Base-by-base conservation (phyloP, 2,797 vertebrate genomes). In the Sebastes nivosus region DNA sequence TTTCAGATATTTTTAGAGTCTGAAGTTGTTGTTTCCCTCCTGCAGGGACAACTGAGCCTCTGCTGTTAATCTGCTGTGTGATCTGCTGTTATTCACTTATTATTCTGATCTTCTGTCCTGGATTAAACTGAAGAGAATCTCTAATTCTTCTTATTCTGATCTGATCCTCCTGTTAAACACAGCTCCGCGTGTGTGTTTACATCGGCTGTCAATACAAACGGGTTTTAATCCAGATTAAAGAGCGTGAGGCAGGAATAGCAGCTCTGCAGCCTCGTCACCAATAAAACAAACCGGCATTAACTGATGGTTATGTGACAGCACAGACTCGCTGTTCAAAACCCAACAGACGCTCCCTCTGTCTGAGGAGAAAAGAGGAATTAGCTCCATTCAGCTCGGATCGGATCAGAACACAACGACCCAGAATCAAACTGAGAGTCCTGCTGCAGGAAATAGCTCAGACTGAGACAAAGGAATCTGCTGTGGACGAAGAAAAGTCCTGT, bases 221-320 rank as follows among this genome's bases (percentile, higher is more conserved):
- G 70, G 46, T 57, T 84, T 73, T 88, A 81, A 87, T 84, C 86
- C 81, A 79, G 86, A 92, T 90, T 87, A 89, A 14, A 69, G 32
- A 13, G 70, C 25, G 32, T 38, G 71, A 29, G 77, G 78, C 81
- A 69, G 75, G 77, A 84, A 86, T 70, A 84, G 85, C 50, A 70
- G 66, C 77, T 79, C 65, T 0, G 59, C 24, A 4, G 46, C 67
- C 11, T 55, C 18, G 14, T 55, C 81, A 60, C 42, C 66, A 60
- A 34, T 71, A 60, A 63, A 52, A 72, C 50, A 58, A 50, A 50
- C 46, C 7, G 11, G 46, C 46, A 50, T 50, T 50, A 13, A 52
- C 20, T 59, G 74, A 20, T 22, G 69, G 65, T 68, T 75, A 32
- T 70, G 73, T 64, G 77, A n/a, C 69, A 10, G 61, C 42, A 50